Conservation (phyloP, 2,113 vertebrate species). For the Gadus chalcogrammus region DNA sequence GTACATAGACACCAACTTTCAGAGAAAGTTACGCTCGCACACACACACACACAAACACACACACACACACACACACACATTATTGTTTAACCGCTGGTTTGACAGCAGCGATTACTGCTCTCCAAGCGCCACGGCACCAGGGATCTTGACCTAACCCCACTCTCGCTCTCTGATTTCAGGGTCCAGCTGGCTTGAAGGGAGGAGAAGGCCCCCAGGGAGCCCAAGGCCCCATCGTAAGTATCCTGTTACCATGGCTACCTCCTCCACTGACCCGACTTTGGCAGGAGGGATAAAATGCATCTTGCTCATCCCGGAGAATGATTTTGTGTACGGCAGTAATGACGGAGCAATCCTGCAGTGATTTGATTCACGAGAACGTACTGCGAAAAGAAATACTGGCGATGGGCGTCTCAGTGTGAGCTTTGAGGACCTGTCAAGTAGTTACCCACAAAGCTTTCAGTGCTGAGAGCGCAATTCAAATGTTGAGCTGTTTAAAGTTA, state of each 20-base stretch:
- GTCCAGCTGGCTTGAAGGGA: conserved; percentile 90
- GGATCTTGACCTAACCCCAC: conserved; percentile 40
- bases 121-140: conserved; percentile 29
- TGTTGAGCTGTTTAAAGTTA: too few species aligned
- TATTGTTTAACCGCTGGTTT: conserved; percentile 35
- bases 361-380: too few species aligned
- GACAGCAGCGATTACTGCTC: conserved; percentile 46
- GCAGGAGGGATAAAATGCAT: conserved; percentile 37
- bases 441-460: too few species aligned
- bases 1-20: too few species aligned
- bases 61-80: neutral
- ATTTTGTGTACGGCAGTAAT: neutral
- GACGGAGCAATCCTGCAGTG: too few species aligned
- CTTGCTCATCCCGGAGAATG: conserved; percentile 9
- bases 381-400: too few species aligned
- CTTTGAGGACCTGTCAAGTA: too few species aligned
- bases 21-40: neutral
- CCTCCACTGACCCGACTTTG: conserved; percentile 26
- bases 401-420: too few species aligned
- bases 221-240: conserved; percentile 90
- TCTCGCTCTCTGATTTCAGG: conserved; percentile 73
- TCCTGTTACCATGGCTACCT: conserved; percentile 59
- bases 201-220: conserved; percentile 95
- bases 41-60: neutral
- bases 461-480: too few species aligned